Conservation (phyloP, 2,797 vertebrate species). For the Holocentrus rufus region DNA sequence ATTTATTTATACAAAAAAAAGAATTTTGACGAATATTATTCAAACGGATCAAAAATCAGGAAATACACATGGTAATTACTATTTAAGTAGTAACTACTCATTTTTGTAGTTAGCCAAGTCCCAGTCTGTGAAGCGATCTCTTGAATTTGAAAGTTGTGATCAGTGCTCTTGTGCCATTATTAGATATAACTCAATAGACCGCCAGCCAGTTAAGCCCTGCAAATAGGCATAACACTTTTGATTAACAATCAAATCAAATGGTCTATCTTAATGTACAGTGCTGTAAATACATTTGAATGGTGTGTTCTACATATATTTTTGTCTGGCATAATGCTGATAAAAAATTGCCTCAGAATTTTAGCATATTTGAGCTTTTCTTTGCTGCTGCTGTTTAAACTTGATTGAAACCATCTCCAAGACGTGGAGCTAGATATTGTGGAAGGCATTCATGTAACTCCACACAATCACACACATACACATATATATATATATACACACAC, state of each 20-base stretch:
- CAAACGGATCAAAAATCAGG: constrained; percentile 58
- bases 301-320: constrained; percentile 84
- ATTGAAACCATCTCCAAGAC: constrained; percentile 69
- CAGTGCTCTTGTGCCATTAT: constrained; percentile 84
- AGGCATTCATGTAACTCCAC: constrained; percentile 69
- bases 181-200: constrained; percentile 75
- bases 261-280: constrained; percentile 84
- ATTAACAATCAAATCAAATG: constrained; percentile 74
- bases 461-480: constrained; percentile 52
- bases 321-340: constrained; percentile 75
- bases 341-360: constrained; percentile 79
- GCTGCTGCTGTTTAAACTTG: constrained; percentile 80
- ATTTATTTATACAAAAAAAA: constrained; percentile 71
- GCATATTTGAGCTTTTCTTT: constrained; percentile 79
- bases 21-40: constrained; percentile 59
- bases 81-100: constrained; percentile 70
- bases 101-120: constrained; percentile 78
- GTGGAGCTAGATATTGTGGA: constrained; percentile 70
- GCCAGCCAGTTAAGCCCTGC: constrained; percentile 67
- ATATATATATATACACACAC: constrained; percentile 28
- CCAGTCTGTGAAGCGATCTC: constrained; percentile 82
- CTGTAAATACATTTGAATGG: constrained; percentile 87
- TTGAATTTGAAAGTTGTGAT: constrained; percentile 81
- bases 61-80: constrained; percentile 65
- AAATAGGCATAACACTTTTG: constrained; percentile 66